These are phyloP conservation scores for Chrysoperla carnea DNA, from an alignment of 1,140 invertebrate genomes.

Conservation along the genomic window DNA sequence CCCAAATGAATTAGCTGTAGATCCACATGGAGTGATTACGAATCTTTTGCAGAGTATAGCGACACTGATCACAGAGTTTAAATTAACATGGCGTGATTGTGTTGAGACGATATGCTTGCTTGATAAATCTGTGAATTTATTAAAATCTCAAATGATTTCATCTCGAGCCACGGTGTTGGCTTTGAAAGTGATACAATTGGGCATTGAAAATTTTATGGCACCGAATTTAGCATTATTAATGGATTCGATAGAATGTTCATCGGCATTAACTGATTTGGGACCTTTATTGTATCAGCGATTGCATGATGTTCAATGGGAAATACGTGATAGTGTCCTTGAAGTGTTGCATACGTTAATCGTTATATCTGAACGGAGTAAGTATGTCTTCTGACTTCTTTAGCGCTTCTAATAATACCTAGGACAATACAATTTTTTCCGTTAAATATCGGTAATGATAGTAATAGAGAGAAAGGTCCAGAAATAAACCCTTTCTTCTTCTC, in stretches of 20 bases:
- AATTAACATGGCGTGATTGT: conserved; percentile 54
- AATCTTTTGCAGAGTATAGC: conserved; percentile 41
- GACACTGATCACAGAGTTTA: conserved; percentile 42
- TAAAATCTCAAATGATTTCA: conserved; percentile 22
- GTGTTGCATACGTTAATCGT: conserved; percentile 43
- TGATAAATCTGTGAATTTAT: conserved; percentile 19
- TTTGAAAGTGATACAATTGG: conserved; percentile 43
- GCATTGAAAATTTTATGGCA: conserved; percentile 53
- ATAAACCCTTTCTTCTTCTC: no score
- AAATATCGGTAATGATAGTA: no score
- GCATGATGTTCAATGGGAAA: conserved; percentile 53
- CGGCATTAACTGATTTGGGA: conserved; percentile 37
- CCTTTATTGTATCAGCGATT: conserved; percentile 45
- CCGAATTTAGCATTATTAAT: conserved; percentile 52
- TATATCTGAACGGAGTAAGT: conserved; percentile 49
- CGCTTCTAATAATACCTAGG: no score
- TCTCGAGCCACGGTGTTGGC: conserved; percentile 36
- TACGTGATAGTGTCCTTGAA: conserved; percentile 54
- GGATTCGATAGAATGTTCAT: conserved; percentile 38
- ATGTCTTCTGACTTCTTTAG: no score
- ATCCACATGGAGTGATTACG: conserved; percentile 22
- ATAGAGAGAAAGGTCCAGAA: no score
- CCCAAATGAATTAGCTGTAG: conserved; percentile 3
- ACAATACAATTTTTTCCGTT: no score
- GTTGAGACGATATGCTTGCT: conserved; percentile 42